Base-by-base conservation (phyloP, 2,888 invertebrate genomes). In the Mythimna impura region DNA sequence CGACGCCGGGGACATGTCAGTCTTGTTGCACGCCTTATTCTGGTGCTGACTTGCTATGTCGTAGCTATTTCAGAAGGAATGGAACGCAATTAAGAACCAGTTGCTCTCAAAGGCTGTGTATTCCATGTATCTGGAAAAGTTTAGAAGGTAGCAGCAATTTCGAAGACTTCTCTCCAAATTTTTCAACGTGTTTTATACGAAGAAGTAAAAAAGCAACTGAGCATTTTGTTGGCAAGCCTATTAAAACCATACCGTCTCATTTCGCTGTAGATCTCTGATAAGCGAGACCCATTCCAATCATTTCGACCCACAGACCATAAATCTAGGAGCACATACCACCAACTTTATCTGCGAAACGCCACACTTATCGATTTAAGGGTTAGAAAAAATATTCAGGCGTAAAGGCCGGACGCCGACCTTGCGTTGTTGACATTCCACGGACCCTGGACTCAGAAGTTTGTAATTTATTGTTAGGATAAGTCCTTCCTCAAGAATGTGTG, bases 1-100 rank as follows among this genome's bases (percentile, higher is more conserved):
- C 90, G 89, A 90, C 91, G 90, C 90, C 88, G 87, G 86, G 70
- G 87, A 87, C 82, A 82, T 80, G 85, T 85, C 87, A 84, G 85
- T 86, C 83, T 83, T 76, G 69, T 74, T 67, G 67, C 40, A 62
- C 50, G 47, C 50, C 73, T 47, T 67, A 86, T 83, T 86, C 85
- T 71, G 75, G 50, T 43, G n/a, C 52, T 4, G 25, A 4, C 14
- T 22, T 73, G 34, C 57, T 52, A 63, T 47, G 55, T 78, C 36
- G 70, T 40, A 63, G 14, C 52, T 47, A 62, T 61, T 20, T 63
- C 1, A 10, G 14, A 9, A 14, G 50, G 17, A 8, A 12, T 6
- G 5, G 17, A 47, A 47, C 8, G 55, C 36, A 25, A 36, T 22
- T 7, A 12, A 55, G 55, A 55, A 55, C 47, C 17, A 47, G 47